Base-by-base conservation (phyloP, 2,797 vertebrate genomes). In the Otolemur crassicaudatus region DNA sequence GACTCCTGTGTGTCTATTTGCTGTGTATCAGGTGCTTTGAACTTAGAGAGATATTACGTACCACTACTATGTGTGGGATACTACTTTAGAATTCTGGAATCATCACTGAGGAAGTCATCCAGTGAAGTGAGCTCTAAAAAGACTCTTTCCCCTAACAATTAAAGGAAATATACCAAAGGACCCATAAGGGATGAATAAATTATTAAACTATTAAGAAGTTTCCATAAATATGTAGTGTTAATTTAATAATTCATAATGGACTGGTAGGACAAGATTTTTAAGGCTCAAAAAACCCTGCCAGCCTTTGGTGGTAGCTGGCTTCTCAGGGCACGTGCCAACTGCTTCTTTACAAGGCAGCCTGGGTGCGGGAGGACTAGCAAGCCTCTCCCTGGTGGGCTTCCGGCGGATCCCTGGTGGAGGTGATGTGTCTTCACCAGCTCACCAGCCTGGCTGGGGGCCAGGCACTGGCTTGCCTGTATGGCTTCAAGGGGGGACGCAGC, bases 101-200 rank as follows among this genome's bases (percentile, higher is more conserved):
- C 53, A 81, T 40, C 20, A 6, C 5, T 1, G 5, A 94, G 67
- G 63, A 77, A 85, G 25, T 0, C 34, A 58, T 58, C 80, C 60
- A n/a, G n/a, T 58, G 31, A 93, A n/a, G 31, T 69, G 2, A 63
- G 73, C 77, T 90, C 95, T 84, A 49, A 87, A 87, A 93, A 77
- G 46, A 61, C 49, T 58, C 37, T 49, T 84, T 81, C 43, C 40
- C 37, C 63, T 69, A 87, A 92, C 58, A 92, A 94, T 92, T 34
- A 81, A 90, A 91, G 87, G 87, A 82, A 94, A 95, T 29, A 88
- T 20, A 65, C 73, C 46, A n/a, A 63, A 96, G 67, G 61, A 73
- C 29, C 91, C 81, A 49, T 46, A 70, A 49, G 60, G 94, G 70
- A 56, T 84, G 65, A 80, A 77, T 93, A 73, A 97, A 91, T 97